Conservation (phyloP, 2,113 vertebrate species). For the Astatotilapia flaviijosephi region DNA sequence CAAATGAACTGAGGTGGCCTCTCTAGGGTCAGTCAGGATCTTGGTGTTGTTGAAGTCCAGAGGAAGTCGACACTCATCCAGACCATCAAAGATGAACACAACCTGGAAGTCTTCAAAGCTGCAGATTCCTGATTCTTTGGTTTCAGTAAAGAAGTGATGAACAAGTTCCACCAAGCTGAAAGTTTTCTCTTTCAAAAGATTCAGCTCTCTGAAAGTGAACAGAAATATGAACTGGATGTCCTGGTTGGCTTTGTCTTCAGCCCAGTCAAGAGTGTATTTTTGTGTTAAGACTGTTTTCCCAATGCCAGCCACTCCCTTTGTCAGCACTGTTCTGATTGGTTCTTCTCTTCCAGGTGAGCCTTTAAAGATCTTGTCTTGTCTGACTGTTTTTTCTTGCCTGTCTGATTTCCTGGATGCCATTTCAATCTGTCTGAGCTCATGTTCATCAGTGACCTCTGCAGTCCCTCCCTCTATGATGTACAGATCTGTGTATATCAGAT, state of each 20-base stretch:
- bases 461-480: slow-evolving; percentile 31
- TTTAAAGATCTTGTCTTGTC: not conserved
- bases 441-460: not conserved
- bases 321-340: not conserved
- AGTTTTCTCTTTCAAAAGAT: not conserved
- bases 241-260: not conserved
- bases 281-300: not conserved
- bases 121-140: not conserved
- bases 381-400: not conserved
- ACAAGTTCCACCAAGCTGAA: not conserved
- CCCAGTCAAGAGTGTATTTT: not conserved
- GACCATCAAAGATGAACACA: not conserved
- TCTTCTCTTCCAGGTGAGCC: not conserved
- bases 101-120: not conserved
- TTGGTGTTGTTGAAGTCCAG: not conserved
- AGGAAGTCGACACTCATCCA: not conserved
- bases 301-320: not conserved
- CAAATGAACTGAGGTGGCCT: not conserved
- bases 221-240: not conserved
- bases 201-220: not conserved
- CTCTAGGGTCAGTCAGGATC: not conserved
- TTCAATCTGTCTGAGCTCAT: not conserved
- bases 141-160: not conserved
- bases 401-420: not conserved
- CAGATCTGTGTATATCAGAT: slow-evolving; percentile 38